Percentiles rank a stretch among this genome's conserved stretches.
phyloP scores from a whole-genome alignment of 2,797 vertebrate species.

The Chelon labrosus region DNA sequence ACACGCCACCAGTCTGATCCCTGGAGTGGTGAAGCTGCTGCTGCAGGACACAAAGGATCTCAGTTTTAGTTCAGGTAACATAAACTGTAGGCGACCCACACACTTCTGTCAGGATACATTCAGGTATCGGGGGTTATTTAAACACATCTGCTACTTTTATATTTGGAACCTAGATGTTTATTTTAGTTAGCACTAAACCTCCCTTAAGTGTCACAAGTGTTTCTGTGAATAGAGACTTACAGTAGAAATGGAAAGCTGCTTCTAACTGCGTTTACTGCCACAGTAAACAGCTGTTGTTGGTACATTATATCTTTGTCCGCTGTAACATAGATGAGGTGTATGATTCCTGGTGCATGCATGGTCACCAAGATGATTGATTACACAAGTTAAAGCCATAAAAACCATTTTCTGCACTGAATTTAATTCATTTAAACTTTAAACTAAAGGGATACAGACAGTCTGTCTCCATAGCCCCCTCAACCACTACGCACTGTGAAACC shows the following conservation, averaged over 20 bases:
- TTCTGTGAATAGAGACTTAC: conserved; percentile 65
- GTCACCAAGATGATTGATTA: conserved; percentile 69
- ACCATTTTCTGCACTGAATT: conserved; percentile 62
- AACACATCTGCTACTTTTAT: conserved; percentile 68
- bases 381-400: conserved; percentile 78
- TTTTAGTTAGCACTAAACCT: conserved; percentile 70
- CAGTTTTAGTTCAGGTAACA: conserved; percentile 56
- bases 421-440: conserved; percentile 32
- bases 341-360: conserved; percentile 66
- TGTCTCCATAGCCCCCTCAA: neutral
- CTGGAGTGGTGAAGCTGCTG: conserved; percentile 22
- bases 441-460: conserved; percentile 30
- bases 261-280: conserved; percentile 71
- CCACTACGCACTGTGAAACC: neutral
- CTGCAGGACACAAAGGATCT: conserved; percentile 45
- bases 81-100: conserved; percentile 35
- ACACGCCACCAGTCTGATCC: conserved; percentile 43
- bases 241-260: conserved; percentile 80
- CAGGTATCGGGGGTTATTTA: conserved; percentile 76
- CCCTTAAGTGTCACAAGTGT: conserved; percentile 54
- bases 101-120: conserved; percentile 57
- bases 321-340: conserved; percentile 63
- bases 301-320: conserved; percentile 58
- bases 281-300: conserved; percentile 63
- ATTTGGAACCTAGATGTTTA: conserved; percentile 64